These are phyloP conservation scores for Teleogryllus oceanicus DNA, from an alignment of 2,888 invertebrate genomes.

Conservation along the genomic window DNA sequence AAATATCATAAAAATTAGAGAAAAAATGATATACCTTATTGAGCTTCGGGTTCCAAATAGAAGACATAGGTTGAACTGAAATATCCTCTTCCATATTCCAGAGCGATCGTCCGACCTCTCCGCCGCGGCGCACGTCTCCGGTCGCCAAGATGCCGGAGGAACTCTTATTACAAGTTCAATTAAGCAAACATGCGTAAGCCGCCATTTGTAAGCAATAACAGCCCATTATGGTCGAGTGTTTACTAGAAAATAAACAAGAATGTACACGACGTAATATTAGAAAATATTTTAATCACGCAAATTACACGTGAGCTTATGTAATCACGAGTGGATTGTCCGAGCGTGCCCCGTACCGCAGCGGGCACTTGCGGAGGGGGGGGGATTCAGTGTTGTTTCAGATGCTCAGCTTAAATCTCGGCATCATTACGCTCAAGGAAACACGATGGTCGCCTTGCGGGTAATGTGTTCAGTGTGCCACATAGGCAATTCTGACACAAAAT, in stretches of 20 bases:
- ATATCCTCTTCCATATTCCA: background rate
- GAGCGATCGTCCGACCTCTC: background rate
- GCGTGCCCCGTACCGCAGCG: background rate
- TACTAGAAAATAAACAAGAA: background rate
- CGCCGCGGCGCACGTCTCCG: background rate
- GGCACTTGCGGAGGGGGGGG: too few relatives aligned
- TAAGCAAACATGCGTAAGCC: background rate
- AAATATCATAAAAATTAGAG: too few relatives aligned
- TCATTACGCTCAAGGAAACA: background rate
- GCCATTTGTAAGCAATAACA: conserved; percentile 18
- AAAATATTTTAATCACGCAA: conserved; percentile 18
- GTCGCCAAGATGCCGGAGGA: background rate
- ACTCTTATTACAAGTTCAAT: background rate
- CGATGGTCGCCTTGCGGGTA: background rate
- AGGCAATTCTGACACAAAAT: too few relatives aligned
- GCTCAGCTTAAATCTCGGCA: background rate
- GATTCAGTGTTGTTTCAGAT: background rate
- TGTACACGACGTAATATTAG: background rate
- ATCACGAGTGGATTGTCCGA: background rate
- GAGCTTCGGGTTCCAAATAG: too few relatives aligned
- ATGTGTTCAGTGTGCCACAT: background rate
- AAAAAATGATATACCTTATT: too few relatives aligned
- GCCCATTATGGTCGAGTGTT: background rate
- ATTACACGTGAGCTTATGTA: background rate
- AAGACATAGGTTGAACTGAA: too few relatives aligned